Base-by-base conservation (phyloP, 1,140 invertebrate species). In the Helicoverpa armigera region DNA sequence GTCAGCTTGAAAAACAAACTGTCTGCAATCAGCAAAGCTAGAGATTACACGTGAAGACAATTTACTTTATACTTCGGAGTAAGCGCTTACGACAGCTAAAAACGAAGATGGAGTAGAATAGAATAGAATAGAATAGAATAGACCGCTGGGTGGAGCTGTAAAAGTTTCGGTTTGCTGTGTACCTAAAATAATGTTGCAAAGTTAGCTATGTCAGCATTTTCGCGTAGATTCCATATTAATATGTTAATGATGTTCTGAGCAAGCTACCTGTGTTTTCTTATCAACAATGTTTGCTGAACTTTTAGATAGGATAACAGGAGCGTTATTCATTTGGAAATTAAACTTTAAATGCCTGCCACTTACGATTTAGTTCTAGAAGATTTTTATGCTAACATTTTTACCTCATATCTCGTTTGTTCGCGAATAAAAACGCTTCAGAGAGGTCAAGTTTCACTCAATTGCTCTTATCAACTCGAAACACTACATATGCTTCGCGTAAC, bases 381-480 rank as follows among this genome's bases (percentile, higher is more conserved):
- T 7, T n/a, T 3, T 23, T 23, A 23, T 23, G 23, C 23, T 23
- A 23, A n/a, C 5, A 54, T 18, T 58, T 65, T 43, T 16, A 5
- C 16, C 13, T 16, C 16, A 10, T 48, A 7, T 0, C 14, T 75
- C 48, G 56, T 23, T 76, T 48, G 58, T 61, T 63, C 23, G 58
- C 43, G 29, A 77, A 77, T 77, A 77, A 77, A 76, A 77, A 76
- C 9, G 60, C 61, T 77, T n/a, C 1, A 54, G n/a, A 16, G 61
- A 77, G 61, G 60, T 77, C 75, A 77, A 76, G 74, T 60, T 13
- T 63, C 23, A 11, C 43, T 76, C 58, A 76, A 76, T 76, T 63
- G 58, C 29, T 76, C 43, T 76, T 61, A 75, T 75, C 74, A 18
- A 31, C 48, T 56, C n/a, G 74, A 65, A 63, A 76, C 48, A 76